A percentile compares a stretch with the other conserved stretches of the same genome.
Conservation (phyloP, 1,140 invertebrate genomes). For the Cydia strobilella region DNA sequence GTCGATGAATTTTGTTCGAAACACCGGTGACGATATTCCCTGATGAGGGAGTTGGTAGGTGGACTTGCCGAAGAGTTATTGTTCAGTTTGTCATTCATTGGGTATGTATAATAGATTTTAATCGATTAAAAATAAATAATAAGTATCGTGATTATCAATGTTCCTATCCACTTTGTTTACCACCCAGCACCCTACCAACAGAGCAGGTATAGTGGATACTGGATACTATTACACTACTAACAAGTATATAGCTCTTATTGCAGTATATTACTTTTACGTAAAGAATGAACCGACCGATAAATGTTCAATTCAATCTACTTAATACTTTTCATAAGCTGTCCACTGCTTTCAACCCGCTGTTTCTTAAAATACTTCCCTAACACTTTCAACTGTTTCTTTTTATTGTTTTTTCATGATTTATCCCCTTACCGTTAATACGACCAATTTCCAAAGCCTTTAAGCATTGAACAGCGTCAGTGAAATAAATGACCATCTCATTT, state of each 20-base stretch:
- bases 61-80: too few relatives aligned
- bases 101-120: too few relatives aligned
- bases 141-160: too few relatives aligned
- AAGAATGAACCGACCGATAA: too few relatives aligned
- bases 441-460: constrained; percentile 29
- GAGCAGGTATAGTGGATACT: too few relatives aligned
- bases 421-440: constrained; percentile 20
- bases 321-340: background rate
- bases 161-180: too few relatives aligned
- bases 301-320: background rate
- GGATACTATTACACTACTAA: too few relatives aligned
- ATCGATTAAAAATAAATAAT: too few relatives aligned
- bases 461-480: constrained; percentile 24
- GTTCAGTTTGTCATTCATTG: too few relatives aligned
- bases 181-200: too few relatives aligned
- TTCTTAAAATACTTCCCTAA: background rate
- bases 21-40: constrained; percentile 3
- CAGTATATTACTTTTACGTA: too few relatives aligned
- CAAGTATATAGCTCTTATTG: too few relatives aligned
- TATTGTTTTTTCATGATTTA: constrained; percentile 19
- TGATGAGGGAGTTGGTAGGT: background rate
- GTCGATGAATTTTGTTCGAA: constrained; percentile 20
- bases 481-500: constrained; percentile 30
- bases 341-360: background rate
- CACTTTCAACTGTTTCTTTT: constrained; percentile 24